A percentile compares a stretch with the other conserved stretches of the same genome.
phyloP scores from a whole-genome alignment of 2,888 invertebrate genomes.

The Ectemnius lituratus region DNA sequence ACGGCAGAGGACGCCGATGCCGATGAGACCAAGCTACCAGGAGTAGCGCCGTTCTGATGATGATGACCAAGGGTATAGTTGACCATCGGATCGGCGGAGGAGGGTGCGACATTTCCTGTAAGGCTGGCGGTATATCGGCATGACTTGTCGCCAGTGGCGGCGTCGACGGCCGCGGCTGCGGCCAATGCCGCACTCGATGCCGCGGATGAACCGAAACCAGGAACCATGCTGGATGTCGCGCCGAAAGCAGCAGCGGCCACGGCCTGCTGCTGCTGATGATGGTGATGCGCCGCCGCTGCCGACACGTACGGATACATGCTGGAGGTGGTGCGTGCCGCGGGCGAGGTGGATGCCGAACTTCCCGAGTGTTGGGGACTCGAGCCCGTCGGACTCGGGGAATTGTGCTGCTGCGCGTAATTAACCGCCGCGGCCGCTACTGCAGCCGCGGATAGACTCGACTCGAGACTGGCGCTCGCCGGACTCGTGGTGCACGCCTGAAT shows the following conservation, averaged over 20 bases:
- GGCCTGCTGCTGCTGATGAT: constrained; percentile 86
- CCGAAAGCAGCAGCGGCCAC: constrained; percentile 83
- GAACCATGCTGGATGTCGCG: constrained; percentile 83
- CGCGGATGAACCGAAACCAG: constrained; percentile 80
- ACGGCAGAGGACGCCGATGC: constrained; percentile 84
- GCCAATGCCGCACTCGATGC: constrained; percentile 80
- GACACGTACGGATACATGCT: constrained; percentile 97
- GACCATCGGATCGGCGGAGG: constrained; percentile 86
- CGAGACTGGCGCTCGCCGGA: constrained; percentile 83
- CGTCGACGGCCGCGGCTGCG: constrained; percentile 83
- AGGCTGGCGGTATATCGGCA: constrained; percentile 87
- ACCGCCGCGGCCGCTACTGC: constrained; percentile 85
- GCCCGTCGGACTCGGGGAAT: constrained; percentile 82
- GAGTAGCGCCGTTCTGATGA: constrained; percentile 83
- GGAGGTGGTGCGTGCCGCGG: constrained; percentile 81
- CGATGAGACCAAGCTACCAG: constrained; percentile 73
- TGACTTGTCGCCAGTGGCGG: constrained; percentile 86
- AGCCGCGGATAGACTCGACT: constrained; percentile 83
- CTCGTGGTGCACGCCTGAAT: constrained; percentile 82
- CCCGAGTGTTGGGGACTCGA: constrained; percentile 85
- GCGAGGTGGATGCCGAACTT: constrained; percentile 83
- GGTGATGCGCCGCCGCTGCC: constrained; percentile 83
- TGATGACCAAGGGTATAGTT: constrained; percentile 88
- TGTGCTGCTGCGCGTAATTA: constrained; percentile 83
- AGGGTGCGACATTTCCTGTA: constrained; percentile 81